Conservation (phyloP, 2,113 vertebrate genomes). For the Oenanthe melanoleuca region DNA sequence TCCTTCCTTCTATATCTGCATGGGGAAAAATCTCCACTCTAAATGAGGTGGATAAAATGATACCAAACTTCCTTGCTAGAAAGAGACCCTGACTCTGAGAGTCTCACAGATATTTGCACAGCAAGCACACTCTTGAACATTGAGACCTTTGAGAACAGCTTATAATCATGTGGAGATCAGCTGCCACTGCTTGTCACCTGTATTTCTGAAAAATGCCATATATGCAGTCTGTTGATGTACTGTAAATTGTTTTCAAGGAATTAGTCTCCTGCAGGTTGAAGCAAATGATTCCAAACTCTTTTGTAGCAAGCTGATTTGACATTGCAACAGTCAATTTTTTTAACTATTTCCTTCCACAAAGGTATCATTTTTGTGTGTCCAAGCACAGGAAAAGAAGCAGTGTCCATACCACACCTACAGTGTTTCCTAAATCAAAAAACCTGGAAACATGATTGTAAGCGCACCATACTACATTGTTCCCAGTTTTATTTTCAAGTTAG, state of each 20-base stretch:
- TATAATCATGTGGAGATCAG: conserved; percentile 22
- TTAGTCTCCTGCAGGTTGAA: not conserved
- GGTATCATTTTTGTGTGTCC: too few species aligned
- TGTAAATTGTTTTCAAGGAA: not conserved
- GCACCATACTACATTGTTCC: not conserved
- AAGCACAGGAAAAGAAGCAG: not conserved
- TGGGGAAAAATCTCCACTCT: not conserved
- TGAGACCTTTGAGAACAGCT: not conserved
- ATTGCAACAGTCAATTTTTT: not conserved
- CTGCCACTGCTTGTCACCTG: not conserved
- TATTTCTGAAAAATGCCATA: not conserved
- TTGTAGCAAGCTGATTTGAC: not conserved
- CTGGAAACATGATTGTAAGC: fast-evolving
- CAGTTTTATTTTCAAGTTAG: not conserved
- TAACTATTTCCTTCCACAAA: not conserved
- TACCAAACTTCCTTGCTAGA: not conserved
- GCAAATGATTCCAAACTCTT: not conserved
- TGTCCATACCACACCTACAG: not conserved
- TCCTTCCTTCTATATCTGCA: not conserved
- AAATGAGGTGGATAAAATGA: not conserved
- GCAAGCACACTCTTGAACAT: not conserved
- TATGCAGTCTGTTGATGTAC: not conserved
- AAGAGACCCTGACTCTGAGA: not conserved
- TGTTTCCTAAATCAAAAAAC: not conserved
- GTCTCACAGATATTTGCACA: not conserved